A percentile compares a stretch with the other conserved stretches of the same genome.
These are phyloP conservation scores for Epinotia nisella DNA, from an alignment of 2,888 invertebrate species.

Conservation along the genomic window DNA sequence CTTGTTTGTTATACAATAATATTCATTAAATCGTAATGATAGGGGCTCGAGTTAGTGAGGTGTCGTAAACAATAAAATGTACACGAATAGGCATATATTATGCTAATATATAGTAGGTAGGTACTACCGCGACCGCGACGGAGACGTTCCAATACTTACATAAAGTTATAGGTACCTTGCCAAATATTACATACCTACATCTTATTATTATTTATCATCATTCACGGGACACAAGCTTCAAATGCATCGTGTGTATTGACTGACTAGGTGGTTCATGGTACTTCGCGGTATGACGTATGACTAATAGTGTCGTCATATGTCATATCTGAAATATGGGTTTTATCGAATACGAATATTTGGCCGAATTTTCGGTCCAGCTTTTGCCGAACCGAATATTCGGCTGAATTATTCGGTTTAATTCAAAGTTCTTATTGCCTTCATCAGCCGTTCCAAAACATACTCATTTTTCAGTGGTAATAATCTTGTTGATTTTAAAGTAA, in stretches of 20 bases:
- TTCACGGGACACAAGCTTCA: background rate
- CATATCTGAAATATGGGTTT: constrained; percentile 8
- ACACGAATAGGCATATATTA: constrained; percentile 6
- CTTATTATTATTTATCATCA: background rate
- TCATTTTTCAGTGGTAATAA: no score
- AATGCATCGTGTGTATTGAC: background rate
- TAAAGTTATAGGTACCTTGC: background rate
- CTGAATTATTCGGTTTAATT: no score
- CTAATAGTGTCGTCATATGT: constrained; percentile 12
- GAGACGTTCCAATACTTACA: background rate
- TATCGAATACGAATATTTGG: no score
- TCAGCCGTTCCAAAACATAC: no score
- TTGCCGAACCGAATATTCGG: no score
- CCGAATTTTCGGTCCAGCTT: no score
- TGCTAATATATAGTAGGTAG: constrained; percentile 1
- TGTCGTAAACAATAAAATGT: constrained; percentile 10
- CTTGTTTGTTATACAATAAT: constrained; percentile 7
- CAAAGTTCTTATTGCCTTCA: no score
- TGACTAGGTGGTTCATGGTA: background rate
- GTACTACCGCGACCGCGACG: background rate
- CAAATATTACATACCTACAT: background rate
- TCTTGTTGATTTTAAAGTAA: no score
- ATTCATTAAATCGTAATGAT: background rate
- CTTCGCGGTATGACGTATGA: constrained; percentile 17
- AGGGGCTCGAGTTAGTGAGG: background rate